Percentiles rank a stretch among this genome's conserved stretches.
These are phyloP conservation scores for Apocheima hispidaria DNA, from an alignment of 2,888 invertebrate species.

Conservation along the genomic window DNA sequence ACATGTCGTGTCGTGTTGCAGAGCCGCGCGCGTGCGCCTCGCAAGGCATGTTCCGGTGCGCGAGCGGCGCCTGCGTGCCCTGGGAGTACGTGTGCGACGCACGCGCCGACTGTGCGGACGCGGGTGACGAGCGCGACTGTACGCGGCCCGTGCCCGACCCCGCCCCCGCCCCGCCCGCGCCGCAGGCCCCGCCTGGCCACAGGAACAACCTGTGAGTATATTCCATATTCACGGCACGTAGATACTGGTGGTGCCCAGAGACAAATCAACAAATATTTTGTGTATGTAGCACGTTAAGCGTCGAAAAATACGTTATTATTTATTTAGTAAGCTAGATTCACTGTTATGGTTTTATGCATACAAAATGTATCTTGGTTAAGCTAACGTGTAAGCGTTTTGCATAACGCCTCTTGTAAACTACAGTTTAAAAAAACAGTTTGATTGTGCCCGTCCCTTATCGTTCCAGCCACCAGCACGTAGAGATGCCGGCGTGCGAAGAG, in stretches of 20 bases:
- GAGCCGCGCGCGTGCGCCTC: slow-evolving; percentile 79
- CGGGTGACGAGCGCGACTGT: slow-evolving; percentile 86
- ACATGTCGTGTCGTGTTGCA: slow-evolving; percentile 48
- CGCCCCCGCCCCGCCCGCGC: slow-evolving; percentile 33
- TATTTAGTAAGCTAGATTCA: too few relatives aligned
- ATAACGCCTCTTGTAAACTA: too few relatives aligned
- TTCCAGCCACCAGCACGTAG: slow-evolving; percentile 50
- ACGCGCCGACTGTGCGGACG: slow-evolving; percentile 90
- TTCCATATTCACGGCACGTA: too few relatives aligned
- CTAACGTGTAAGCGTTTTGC: too few relatives aligned
- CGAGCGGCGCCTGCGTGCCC: slow-evolving; percentile 90
- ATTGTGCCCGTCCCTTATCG: too few relatives aligned
- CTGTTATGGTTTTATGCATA: too few relatives aligned
- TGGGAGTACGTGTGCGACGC: slow-evolving; percentile 91
- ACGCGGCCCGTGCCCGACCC: slow-evolving; percentile 29
- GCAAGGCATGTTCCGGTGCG: slow-evolving; percentile 89
- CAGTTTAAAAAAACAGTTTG: too few relatives aligned
- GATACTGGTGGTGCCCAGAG: too few relatives aligned
- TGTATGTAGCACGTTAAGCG: too few relatives aligned
- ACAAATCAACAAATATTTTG: too few relatives aligned
- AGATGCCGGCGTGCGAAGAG: slow-evolving; percentile 77
- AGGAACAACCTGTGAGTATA: slow-evolving; percentile 41
- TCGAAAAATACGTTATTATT: too few relatives aligned
- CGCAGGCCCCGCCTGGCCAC: slow-evolving; percentile 28
- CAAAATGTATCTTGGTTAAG: too few relatives aligned